Evolutionary conservation across 1,140 invertebrate species (phyloP), one percentile per base, ranked within the genome.

Genomic region (Hycleus cichorii): DNA sequence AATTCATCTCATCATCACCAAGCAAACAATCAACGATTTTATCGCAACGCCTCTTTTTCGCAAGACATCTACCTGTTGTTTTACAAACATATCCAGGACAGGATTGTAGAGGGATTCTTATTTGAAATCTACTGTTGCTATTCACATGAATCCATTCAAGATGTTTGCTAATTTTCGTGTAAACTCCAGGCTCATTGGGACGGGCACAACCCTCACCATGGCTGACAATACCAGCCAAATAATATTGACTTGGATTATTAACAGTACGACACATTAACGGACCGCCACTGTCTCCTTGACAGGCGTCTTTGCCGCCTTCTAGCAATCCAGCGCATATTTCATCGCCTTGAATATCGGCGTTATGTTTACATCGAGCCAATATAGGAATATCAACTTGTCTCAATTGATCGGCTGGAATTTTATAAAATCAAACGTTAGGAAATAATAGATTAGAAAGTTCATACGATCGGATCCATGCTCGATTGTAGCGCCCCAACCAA

Each of bases 201-300:
- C 85, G 75, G 2, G 81, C 91, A 73, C 91, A 93, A 4, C 90
- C 89, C 66, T 87, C 82, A 2, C 93, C 93, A 66, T 90, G 86
- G 65, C 86, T 89, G 0, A 91, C 85, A 18, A 91, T 81, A 1
- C 88, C 89, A 4, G 82, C 87, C 38, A 89, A 70, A 64, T 88
- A 89, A 83, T 85, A 89, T 63, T 85, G 81, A 47, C 80, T 77
- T 0, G 74, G 66, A 60, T 78, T 76, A 7, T 76, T 71, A 7
- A 81, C 79, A 70, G 83, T 84, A 68, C 78, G 81, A 73, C 88
- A 90, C 67, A 90, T 78, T 24, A 91, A 77, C 25, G 88, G 89
- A 8, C 90, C 88, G 18, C 88, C 88, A 60, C 87, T 89, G 62
- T 90, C 88, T 26, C 88, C 87, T 75, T 89, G 86, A 67, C 90